Evolutionary conservation across 2,797 vertebrate species (phyloP), one percentile per base, ranked within the genome.

Genomic region (Mallotus villosus): DNA sequence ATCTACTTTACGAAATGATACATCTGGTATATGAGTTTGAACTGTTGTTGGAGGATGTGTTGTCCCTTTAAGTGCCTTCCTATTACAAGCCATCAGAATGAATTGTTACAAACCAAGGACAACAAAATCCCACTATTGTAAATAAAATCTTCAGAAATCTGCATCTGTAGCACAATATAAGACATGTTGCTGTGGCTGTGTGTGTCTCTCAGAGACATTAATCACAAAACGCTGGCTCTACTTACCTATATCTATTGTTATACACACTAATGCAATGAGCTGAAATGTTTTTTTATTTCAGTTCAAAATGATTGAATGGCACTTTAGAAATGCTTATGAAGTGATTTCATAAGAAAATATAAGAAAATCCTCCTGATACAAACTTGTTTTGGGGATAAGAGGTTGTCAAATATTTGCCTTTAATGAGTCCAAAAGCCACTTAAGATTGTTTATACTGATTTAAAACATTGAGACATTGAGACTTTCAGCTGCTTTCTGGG

Each of bases 371-470:
- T 66, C 55, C 16, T 62, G 19, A 32, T 41, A 22, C 19, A 17
- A 24, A 25, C 22, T 68, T 12, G 29, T 63, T 63, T 46, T 72
- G n/a, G 41, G 41, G 6, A 53, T 41, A 16, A 53, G 21, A 66
- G 60, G 46, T 78, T 69, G 3, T 59, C 9, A 68, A 62, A 71
- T 53, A 32, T 68, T 72, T 74, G 72, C 75, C 66, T 74, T 80
- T 64, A 67, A 25, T 72, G 34, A 73, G 24, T 65, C 65, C 58
- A 64, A 17, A 77, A 62, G 55, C 68, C 46, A 68, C 41, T 68
- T 58, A 64, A 74, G 16, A 58, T 67, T 21, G n/a, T 67, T 49
- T 63, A 67, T 69, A 66, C 49, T 62, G 58, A 60, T 57, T 53
- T 63, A 29, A 67, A 74, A 25, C 51, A 49, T 25, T 57, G n/a